phyloP scores from a whole-genome alignment of 2,797 vertebrate species.

The Scleropages formosus region DNA sequence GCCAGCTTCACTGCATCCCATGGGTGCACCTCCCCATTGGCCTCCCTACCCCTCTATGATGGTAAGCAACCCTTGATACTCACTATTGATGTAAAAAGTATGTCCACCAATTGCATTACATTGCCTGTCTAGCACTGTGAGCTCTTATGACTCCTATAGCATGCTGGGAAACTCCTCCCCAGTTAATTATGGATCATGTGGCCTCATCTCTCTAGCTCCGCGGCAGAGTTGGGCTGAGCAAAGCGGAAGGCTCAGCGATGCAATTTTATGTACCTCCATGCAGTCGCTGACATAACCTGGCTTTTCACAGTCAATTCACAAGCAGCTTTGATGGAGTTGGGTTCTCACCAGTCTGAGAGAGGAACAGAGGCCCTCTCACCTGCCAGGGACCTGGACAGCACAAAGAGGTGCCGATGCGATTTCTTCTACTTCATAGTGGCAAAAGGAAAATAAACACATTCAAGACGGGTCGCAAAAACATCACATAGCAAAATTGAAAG shows the following conservation, averaged over 20 bases:
- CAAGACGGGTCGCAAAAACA: neutral
- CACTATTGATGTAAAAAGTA: neutral
- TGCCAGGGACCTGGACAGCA: neutral
- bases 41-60: no score
- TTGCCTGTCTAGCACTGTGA: neutral
- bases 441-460: neutral
- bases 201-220: neutral
- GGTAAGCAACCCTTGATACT: no score
- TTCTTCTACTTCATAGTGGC: neutral
- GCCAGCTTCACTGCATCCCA: no score
- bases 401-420: no score
- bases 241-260: neutral
- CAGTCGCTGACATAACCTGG: neutral
- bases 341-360: neutral
- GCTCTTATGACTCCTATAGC: neutral
- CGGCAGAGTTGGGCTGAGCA: neutral
- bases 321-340: neutral
- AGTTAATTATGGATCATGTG: neutral
- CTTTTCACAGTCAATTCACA: neutral
- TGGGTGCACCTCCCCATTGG: no score
- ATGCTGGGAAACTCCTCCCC: conserved; percentile 9
- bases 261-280: neutral
- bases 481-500: neutral
- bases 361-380: neutral
- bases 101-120: neutral